Evolutionary conservation across 2,797 vertebrate genomes (phyloP), one percentile per base, ranked within the genome.

Genomic region (Hydrolagus colliei): DNA sequence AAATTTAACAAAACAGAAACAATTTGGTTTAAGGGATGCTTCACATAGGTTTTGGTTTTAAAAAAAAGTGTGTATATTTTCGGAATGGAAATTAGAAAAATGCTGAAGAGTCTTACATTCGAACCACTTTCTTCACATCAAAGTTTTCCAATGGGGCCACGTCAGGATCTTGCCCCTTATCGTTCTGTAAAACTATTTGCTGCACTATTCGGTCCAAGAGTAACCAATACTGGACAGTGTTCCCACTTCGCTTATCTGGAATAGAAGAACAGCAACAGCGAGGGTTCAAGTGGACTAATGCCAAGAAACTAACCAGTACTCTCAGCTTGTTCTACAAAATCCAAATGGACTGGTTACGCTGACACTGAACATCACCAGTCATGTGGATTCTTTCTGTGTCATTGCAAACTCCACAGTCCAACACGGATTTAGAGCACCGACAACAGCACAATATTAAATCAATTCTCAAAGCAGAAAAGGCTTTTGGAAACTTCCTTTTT

Each of bases 181-280:
- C 97, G 87, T 96, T 99, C 89, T 99, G 98, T 89, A 99, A 93
- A 88, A 99, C 98, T 75, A 99, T 98, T 90, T 99, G 98, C 90
- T 99, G 98, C 90, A 99, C 95, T 41, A 99, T 98, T 84, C 98
- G 96, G 90, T 99, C 98, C 78, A 99, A 92, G 77, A 99, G 94
- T 87, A 99, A 92, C 98, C 98, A 99, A 94, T 99, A 98, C 91
- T 99, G 98, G 88, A 98, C 96, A 0, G 97, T 98, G 95, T 98
- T 99, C 41, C 98, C 97, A 0, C 96, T 98, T 90, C 97, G 95
- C 92, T 99, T 99, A 90, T 98, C 98, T 99, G 87, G 35, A 88
- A 82, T 4, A 63, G 85, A 67, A 68, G 86, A 85, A 89, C 65
- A 52, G 52, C 14, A 52, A 18, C 12, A 18, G 22, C 9, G 41